Evolutionary conservation across 2,888 invertebrate species (phyloP).

Genomic region (Lasioglossum lativentre): DNA sequence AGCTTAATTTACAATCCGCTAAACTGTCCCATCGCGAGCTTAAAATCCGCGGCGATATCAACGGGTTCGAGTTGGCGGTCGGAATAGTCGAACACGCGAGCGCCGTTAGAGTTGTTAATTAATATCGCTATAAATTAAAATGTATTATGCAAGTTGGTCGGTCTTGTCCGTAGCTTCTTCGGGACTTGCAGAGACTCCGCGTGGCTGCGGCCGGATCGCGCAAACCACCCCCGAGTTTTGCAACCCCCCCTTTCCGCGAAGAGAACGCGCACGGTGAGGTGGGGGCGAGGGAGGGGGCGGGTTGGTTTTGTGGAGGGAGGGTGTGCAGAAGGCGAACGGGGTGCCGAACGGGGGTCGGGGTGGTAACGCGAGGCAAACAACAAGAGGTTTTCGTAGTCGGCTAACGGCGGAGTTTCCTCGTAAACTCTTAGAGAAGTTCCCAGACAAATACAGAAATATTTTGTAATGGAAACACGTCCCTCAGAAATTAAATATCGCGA

Average conservation of each 20-base stretch:
- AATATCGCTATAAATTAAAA: conserved; percentile 77
- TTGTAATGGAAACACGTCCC: conserved; percentile 82
- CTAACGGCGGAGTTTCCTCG: conserved; percentile 79
- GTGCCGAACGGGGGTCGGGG: conserved; percentile 67
- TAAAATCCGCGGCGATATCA: conserved; percentile 13
- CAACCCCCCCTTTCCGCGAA: conserved; percentile 28
- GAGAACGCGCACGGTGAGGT: neutral
- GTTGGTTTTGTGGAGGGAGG: neutral
- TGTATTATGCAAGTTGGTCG: conserved; percentile 76
- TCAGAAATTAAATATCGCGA: conserved; percentile 81
- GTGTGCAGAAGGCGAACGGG: conserved; percentile 46
- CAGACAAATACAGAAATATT: conserved; percentile 83
- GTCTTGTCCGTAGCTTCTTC: conserved; percentile 72
- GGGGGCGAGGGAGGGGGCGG: too few relatives aligned
- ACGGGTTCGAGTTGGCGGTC: neutral
- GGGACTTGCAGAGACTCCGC: conserved; percentile 58
- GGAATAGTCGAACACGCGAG: conserved; percentile 34
- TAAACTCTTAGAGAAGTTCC: conserved; percentile 82
- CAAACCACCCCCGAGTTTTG: conserved; percentile 57
- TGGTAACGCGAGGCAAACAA: conserved; percentile 75
- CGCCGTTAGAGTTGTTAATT: conserved; percentile 66
- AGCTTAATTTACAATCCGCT: neutral
- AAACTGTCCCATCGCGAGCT: neutral
- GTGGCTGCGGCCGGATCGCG: conserved; percentile 68
- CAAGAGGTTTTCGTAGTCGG: conserved; percentile 70